Conservation (phyloP, 2,113 vertebrate species). For the Cyanoliseus patagonus region DNA sequence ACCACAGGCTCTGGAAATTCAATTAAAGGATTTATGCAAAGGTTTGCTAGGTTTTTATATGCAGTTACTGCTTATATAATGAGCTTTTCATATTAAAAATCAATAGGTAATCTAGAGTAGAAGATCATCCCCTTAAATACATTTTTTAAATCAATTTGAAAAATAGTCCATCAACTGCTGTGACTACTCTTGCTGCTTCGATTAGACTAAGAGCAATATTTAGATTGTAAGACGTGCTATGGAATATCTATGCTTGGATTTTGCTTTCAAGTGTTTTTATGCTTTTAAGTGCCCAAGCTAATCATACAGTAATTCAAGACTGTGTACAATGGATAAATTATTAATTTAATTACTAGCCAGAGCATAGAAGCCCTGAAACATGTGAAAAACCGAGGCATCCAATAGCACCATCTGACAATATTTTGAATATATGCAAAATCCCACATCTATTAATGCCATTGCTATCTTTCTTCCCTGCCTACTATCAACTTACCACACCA, state of each 20-base stretch:
- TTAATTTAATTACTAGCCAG: slow-evolving; percentile 72
- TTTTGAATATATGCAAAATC: slow-evolving; percentile 8
- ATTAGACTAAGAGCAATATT: slow-evolving; percentile 89
- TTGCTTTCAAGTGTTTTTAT: slow-evolving; percentile 76
- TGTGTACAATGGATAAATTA: slow-evolving; percentile 77
- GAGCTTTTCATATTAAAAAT: slow-evolving; percentile 99
- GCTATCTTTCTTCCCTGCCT: background rate
- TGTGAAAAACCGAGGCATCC: background rate
- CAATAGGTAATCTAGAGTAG: slow-evolving; percentile 99
- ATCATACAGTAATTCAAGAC: slow-evolving; percentile 72
- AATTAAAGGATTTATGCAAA: slow-evolving; percentile 99
- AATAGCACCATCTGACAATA: background rate
- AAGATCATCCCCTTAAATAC: slow-evolving; percentile 99
- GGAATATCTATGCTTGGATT: slow-evolving; percentile 81
- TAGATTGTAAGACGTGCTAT: slow-evolving; percentile 81
- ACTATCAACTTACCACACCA: slow-evolving; percentile 6
- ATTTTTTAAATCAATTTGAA: slow-evolving; percentile 99
- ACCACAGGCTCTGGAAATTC: slow-evolving; percentile 98
- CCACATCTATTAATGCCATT: background rate
- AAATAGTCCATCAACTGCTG: slow-evolving; percentile 99
- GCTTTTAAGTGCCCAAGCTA: slow-evolving; percentile 67
- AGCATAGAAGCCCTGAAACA: slow-evolving; percentile 6
- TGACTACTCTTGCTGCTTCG: slow-evolving; percentile 90
- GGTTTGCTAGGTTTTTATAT: slow-evolving; percentile 99
- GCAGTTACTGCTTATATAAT: slow-evolving; percentile 99